Percentiles rank a stretch among this genome's conserved stretches.
phyloP scores from a whole-genome alignment of 2,888 invertebrate species.

The Microplitis deprimator region DNA sequence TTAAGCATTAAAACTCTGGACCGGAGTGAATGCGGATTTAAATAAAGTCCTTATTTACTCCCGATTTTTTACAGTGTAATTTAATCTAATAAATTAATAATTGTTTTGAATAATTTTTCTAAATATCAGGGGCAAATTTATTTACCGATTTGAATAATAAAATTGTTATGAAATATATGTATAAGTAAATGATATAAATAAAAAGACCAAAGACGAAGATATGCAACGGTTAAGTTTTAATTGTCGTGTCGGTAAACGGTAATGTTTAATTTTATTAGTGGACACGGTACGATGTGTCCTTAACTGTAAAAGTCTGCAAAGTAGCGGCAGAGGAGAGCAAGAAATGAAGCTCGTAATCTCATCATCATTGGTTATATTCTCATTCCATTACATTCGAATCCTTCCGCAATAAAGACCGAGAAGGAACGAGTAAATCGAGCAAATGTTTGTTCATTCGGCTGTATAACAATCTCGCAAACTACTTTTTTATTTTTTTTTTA shows the following conservation, averaged over 20 bases:
- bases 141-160: too few relatives aligned
- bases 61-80: too few relatives aligned
- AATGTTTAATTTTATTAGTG: slow-evolving; percentile 55
- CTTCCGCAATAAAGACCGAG: slow-evolving; percentile 44
- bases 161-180: too few relatives aligned
- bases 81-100: too few relatives aligned
- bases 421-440: slow-evolving; percentile 51
- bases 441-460: slow-evolving; percentile 39
- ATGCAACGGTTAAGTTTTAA: slow-evolving; percentile 46
- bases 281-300: slow-evolving; percentile 52
- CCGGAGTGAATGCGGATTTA: too few relatives aligned
- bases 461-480: slow-evolving; percentile 41
- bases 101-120: too few relatives aligned
- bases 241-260: slow-evolving; percentile 52
- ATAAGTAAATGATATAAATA: neutral
- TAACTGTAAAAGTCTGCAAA: slow-evolving; percentile 59
- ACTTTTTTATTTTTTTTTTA: slow-evolving; percentile 44
- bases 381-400: slow-evolving; percentile 45
- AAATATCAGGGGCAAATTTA: too few relatives aligned
- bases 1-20: too few relatives aligned
- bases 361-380: slow-evolving; percentile 50
- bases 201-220: neutral
- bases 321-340: slow-evolving; percentile 49
- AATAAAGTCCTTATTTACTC: too few relatives aligned
- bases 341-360: slow-evolving; percentile 53